phyloP scores from a whole-genome alignment of 2,888 invertebrate genomes.

The Biston stratarius region DNA sequence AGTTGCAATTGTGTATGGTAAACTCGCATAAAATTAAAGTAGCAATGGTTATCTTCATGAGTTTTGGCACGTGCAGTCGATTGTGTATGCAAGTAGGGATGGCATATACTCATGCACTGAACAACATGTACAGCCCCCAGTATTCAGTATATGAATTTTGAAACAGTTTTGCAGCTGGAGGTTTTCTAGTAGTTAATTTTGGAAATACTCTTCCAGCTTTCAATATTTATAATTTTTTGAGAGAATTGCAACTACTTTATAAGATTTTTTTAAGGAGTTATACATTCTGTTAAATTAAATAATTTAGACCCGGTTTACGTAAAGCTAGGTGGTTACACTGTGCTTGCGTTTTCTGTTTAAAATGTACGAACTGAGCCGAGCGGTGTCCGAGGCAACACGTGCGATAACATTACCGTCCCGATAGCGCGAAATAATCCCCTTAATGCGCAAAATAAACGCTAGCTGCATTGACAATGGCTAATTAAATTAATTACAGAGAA shows the following conservation, averaged over 20 bases:
- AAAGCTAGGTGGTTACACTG: neutral
- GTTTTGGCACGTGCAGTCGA: constrained; percentile 35
- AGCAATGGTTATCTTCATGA: constrained; percentile 25
- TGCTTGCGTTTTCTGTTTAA: constrained; percentile 40
- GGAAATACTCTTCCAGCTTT: neutral
- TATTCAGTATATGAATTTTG: constrained; percentile 26
- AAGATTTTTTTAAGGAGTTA: neutral
- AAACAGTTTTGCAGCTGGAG: neutral
- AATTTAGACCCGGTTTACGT: neutral
- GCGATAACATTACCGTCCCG: constrained; percentile 58
- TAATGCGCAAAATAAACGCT: constrained; percentile 60
- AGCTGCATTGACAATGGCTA: constrained; percentile 54
- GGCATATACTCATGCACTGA: constrained; percentile 16
- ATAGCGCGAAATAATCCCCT: constrained; percentile 61
- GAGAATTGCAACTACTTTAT: neutral
- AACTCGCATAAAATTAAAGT: constrained; percentile 18
- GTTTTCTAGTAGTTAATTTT: neutral
- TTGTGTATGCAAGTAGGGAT: constrained; percentile 27
- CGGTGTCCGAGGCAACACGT: constrained; percentile 51
- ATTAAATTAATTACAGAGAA: constrained; percentile 55
- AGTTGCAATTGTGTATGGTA: constrained; percentile 8
- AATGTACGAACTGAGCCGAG: constrained; percentile 33
- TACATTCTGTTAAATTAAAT: neutral
- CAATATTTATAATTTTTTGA: neutral
- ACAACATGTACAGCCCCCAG: constrained; percentile 28